These are phyloP conservation scores for Pipa parva DNA, from an alignment of 2,113 vertebrate species.

Conservation along the genomic window DNA sequence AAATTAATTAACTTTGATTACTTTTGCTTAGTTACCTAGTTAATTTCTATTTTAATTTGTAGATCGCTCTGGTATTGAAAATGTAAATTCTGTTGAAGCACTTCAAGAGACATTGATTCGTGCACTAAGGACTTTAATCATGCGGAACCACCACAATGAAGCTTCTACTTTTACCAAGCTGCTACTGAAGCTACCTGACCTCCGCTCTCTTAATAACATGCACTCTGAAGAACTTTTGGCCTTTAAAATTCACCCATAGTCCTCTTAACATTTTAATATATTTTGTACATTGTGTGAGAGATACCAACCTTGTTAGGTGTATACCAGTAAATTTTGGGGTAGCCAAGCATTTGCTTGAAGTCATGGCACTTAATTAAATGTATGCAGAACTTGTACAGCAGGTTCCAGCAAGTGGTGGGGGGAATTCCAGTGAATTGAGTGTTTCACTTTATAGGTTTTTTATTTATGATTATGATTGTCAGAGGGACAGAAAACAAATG, in stretches of 20 bases:
- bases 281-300: slow-evolving; percentile 34
- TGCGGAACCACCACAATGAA: slow-evolving; percentile 89
- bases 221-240: slow-evolving; percentile 96
- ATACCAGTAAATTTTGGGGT: neutral
- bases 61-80: slow-evolving; percentile 96
- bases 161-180: slow-evolving; percentile 94
- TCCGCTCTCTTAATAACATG: slow-evolving; percentile 97
- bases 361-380: neutral
- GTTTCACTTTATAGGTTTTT: too few species aligned
- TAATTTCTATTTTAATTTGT: slow-evolving; percentile 24
- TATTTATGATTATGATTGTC: too few species aligned
- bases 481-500: too few species aligned
- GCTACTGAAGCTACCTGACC: slow-evolving; percentile 90
- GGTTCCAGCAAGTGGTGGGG: neutral
- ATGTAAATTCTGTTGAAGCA: slow-evolving; percentile 83
- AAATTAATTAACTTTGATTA: too few species aligned
- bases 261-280: slow-evolving; percentile 54
- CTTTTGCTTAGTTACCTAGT: too few species aligned
- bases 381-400: neutral
- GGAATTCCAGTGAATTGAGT: too few species aligned
- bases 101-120: slow-evolving; percentile 94
- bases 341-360: neutral
- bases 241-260: slow-evolving; percentile 92
- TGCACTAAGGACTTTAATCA: slow-evolving; percentile 86
- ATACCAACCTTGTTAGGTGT: neutral